These are phyloP conservation scores for Catocala fraxini DNA, from an alignment of 2,888 invertebrate species.

Conservation along the genomic window DNA sequence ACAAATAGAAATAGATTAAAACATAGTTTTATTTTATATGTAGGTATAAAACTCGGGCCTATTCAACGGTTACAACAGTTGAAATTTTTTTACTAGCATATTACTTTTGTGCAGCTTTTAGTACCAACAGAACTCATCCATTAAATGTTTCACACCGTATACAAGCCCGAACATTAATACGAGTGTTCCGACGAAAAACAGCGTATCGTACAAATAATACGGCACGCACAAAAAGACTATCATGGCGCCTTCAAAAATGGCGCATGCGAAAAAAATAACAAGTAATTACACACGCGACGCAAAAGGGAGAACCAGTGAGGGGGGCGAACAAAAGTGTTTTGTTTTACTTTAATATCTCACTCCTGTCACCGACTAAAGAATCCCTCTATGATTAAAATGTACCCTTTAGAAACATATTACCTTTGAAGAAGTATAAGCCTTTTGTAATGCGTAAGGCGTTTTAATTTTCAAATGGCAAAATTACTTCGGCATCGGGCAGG, in stretches of 20 bases:
- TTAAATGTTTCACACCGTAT: neutral
- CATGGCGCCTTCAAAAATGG: slow-evolving; percentile 44
- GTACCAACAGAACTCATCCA: too few species aligned
- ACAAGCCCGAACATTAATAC: slow-evolving; percentile 1
- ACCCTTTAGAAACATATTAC: slow-evolving; percentile 39
- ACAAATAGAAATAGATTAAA: too few species aligned
- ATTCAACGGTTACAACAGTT: too few species aligned
- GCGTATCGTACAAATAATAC: slow-evolving; percentile 20
- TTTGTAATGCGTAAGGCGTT: slow-evolving; percentile 13
- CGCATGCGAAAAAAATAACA: slow-evolving; percentile 62
- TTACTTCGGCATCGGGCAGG: too few species aligned
- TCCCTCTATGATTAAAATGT: slow-evolving; percentile 73
- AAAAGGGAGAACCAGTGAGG: slow-evolving; percentile 43
- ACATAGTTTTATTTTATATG: too few species aligned
- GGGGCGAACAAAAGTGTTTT: slow-evolving; percentile 68
- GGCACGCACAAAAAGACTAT: slow-evolving; percentile 35
- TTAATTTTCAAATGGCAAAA: slow-evolving; percentile 10
- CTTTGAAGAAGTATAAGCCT: slow-evolving; percentile 15
- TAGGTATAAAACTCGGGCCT: too few species aligned
- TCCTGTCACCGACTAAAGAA: slow-evolving; percentile 69
- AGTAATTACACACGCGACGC: slow-evolving; percentile 72
- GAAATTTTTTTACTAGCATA: too few species aligned
- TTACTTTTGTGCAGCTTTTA: too few species aligned
- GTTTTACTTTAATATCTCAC: slow-evolving; percentile 82
- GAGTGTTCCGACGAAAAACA: slow-evolving; percentile 20